Percentiles rank a stretch among this genome's conserved stretches.
These are phyloP conservation scores for Pachypanchax playfairii DNA, from an alignment of 2,113 vertebrate species.

Conservation along the genomic window DNA sequence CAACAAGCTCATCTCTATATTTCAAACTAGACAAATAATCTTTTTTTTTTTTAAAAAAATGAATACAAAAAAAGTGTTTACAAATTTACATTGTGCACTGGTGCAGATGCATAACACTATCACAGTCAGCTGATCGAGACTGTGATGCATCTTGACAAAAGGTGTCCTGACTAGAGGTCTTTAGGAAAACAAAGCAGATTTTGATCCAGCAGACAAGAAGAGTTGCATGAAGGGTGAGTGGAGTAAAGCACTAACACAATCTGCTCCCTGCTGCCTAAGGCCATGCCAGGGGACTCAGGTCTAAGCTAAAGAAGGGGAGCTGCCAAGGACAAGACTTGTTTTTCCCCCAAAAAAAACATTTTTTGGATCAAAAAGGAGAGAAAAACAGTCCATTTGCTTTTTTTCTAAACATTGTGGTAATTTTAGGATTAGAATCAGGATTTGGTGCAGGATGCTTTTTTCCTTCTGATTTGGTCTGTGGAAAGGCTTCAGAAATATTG, in stretches of 20 bases:
- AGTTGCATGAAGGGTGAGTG: slow-evolving; percentile 3
- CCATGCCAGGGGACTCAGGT: slow-evolving; percentile 62
- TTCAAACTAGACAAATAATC: slow-evolving; percentile 57
- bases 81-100: slow-evolving; percentile 73
- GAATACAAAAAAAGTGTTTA: slow-evolving; percentile 63
- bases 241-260: slow-evolving; percentile 43
- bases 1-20: slow-evolving; percentile 48
- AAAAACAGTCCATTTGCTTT: too few species aligned
- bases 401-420: slow-evolving; percentile 42
- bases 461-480: slow-evolving; percentile 48
- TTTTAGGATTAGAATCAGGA: slow-evolving; percentile 21
- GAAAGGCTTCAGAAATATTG: slow-evolving; percentile 40
- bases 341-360: not conserved
- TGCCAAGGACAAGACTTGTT: slow-evolving; percentile 66
- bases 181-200: slow-evolving; percentile 46
- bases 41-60: slow-evolving; percentile 55
- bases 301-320: slow-evolving; percentile 64
- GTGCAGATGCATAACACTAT: slow-evolving; percentile 66
- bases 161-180: slow-evolving; percentile 42
- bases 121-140: slow-evolving; percentile 52
- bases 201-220: slow-evolving; percentile 44
- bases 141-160: slow-evolving; percentile 32
- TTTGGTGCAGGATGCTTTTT: not conserved
- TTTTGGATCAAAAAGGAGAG: not conserved
- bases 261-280: slow-evolving; percentile 64